A percentile compares a stretch with the other conserved stretches of the same genome.
Conservation (phyloP, 2,113 vertebrate genomes). For the Tetrao urogallus region DNA sequence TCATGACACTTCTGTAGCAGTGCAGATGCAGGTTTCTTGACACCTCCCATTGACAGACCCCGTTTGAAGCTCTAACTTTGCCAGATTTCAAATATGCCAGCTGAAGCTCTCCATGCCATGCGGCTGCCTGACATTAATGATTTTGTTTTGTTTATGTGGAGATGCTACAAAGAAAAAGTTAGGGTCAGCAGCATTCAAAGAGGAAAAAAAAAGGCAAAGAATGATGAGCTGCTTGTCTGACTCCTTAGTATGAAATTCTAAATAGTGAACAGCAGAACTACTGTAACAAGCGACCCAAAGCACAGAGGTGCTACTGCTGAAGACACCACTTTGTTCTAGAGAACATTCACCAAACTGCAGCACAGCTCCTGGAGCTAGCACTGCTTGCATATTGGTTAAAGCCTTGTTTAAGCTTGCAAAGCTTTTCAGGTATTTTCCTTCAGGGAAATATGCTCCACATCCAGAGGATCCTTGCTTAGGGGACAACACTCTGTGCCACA, state of each 20-base stretch:
- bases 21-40: not conserved
- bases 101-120: not conserved
- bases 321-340: not conserved
- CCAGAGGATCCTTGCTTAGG: not conserved
- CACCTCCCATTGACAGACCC: not conserved
- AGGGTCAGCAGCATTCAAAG: not conserved
- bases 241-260: not conserved
- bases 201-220: not conserved
- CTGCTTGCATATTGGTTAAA: not conserved
- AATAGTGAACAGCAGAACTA: not conserved
- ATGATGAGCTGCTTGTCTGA: not conserved
- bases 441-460: not conserved
- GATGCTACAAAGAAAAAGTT: not conserved
- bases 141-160: not conserved
- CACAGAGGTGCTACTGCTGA: not conserved
- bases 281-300: not conserved
- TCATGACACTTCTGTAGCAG: not conserved
- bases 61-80: not conserved
- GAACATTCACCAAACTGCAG: not conserved
- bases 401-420: not conserved
- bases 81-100: not conserved
- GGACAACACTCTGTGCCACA: not conserved
- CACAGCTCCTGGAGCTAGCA: not conserved
- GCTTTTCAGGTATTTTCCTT: not conserved
- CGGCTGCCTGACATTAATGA: not conserved